These are phyloP conservation scores for Brachylomia viminalis DNA, from an alignment of 2,888 invertebrate genomes.

Conservation along the genomic window DNA sequence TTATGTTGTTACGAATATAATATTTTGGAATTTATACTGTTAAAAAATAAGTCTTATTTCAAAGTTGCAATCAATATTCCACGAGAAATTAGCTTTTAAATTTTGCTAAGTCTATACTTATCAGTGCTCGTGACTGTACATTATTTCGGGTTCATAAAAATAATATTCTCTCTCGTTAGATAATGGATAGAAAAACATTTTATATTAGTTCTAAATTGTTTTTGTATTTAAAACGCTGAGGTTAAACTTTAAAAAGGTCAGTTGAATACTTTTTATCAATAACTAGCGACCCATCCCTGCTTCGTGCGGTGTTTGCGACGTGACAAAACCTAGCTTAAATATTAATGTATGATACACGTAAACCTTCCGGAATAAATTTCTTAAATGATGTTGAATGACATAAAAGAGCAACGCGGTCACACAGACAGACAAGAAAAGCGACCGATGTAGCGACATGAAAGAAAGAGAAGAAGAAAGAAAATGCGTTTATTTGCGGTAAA, in stretches of 20 bases:
- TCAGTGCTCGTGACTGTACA: no score
- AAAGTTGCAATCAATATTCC: no score
- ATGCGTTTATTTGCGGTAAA: no score
- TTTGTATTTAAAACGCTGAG: not conserved
- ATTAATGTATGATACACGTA: not conserved
- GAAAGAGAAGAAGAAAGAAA: no score
- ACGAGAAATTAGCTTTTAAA: no score
- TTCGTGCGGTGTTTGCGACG: not conserved
- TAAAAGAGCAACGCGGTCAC: not conserved
- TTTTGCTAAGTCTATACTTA: no score
- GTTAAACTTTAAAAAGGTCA: not conserved
- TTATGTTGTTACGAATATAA: no score
- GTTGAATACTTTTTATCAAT: not conserved
- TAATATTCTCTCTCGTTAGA: constrained; percentile 40
- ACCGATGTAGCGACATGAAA: no score
- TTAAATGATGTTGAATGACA: not conserved
- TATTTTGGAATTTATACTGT: no score
- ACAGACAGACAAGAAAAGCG: not conserved
- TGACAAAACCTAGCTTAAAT: not conserved
- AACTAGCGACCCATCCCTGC: not conserved
- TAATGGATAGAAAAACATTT: constrained; percentile 7
- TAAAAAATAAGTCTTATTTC: no score
- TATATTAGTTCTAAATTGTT: constrained; percentile 9
- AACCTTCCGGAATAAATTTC: not conserved
- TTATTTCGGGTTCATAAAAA: constrained; percentile 51